phyloP scores from a whole-genome alignment of 2,113 vertebrate species.

The Sterna hirundo region DNA sequence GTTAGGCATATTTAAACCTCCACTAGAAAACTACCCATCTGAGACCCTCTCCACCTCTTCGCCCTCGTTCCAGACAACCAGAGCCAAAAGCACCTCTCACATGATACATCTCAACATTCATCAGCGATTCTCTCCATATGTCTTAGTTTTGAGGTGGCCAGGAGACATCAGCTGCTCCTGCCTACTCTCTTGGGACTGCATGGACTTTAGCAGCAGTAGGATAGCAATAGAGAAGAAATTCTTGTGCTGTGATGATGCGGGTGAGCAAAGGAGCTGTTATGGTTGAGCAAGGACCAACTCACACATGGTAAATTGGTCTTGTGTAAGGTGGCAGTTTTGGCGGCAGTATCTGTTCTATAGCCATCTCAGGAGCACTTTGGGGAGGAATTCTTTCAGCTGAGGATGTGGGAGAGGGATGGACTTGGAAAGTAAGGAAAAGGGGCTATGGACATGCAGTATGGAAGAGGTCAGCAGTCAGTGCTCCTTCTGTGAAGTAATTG shows the following conservation, averaged over 20 bases:
- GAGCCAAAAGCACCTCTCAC: slow-evolving; percentile 37
- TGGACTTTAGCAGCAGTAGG: neutral
- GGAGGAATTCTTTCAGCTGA: neutral
- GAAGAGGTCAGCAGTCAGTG: neutral
- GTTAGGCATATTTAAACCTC: slow-evolving; percentile 16
- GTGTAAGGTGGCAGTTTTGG: neutral
- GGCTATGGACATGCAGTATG: neutral
- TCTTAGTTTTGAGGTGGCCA: slow-evolving; percentile 20
- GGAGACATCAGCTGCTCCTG: slow-evolving; percentile 30
- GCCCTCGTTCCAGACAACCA: slow-evolving; percentile 8
- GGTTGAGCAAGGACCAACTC: neutral
- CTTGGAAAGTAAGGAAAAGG: neutral
- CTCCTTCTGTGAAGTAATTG: neutral
- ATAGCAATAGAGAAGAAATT: neutral
- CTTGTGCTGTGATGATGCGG: neutral
- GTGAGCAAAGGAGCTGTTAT: neutral
- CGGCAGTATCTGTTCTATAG: neutral
- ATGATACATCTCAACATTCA: slow-evolving; percentile 1
- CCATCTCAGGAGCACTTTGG: neutral
- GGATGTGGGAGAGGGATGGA: neutral
- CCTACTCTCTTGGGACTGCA: neutral
- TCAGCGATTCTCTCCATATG: slow-evolving; percentile 33
- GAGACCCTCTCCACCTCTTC: slow-evolving; percentile 50
- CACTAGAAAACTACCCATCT: slow-evolving; percentile 20
- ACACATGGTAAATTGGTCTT: neutral